These are phyloP conservation scores for Lota lota DNA, from an alignment of 2,113 vertebrate genomes.

Conservation along the genomic window DNA sequence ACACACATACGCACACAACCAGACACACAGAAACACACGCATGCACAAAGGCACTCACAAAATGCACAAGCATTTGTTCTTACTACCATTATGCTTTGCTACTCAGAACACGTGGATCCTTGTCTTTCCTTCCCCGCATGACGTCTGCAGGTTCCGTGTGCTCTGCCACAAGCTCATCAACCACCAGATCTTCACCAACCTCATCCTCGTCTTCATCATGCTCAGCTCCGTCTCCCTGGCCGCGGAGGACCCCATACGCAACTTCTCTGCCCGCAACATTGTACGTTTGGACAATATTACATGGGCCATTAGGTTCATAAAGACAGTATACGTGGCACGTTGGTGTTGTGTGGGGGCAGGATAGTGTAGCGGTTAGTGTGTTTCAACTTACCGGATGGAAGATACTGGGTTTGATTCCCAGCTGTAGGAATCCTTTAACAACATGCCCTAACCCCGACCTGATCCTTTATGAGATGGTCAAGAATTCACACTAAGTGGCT, in stretches of 20 bases:
- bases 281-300: slow-evolving; percentile 70
- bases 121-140: background rate
- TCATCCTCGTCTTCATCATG: slow-evolving; percentile 99
- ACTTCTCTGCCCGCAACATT: slow-evolving; percentile 91
- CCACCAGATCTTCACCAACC: slow-evolving; percentile 98
- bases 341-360: too few species aligned
- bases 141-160: slow-evolving; percentile 83
- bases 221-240: slow-evolving; percentile 96
- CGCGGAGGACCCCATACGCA: slow-evolving; percentile 96
- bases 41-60: background rate
- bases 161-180: slow-evolving; percentile 95
- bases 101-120: background rate
- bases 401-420: too few species aligned
- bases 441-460: too few species aligned
- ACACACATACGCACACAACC: background rate
- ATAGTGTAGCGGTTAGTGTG: too few species aligned
- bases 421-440: too few species aligned
- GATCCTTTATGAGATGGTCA: too few species aligned
- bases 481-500: too few species aligned
- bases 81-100: background rate
- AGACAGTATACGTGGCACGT: too few species aligned
- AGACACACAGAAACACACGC: too few species aligned
- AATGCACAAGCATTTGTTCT: background rate
- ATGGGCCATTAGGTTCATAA: too few species aligned
- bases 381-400: too few species aligned